Conservation (phyloP, 2,113 vertebrate species). For the Phyllostomus hastatus region DNA sequence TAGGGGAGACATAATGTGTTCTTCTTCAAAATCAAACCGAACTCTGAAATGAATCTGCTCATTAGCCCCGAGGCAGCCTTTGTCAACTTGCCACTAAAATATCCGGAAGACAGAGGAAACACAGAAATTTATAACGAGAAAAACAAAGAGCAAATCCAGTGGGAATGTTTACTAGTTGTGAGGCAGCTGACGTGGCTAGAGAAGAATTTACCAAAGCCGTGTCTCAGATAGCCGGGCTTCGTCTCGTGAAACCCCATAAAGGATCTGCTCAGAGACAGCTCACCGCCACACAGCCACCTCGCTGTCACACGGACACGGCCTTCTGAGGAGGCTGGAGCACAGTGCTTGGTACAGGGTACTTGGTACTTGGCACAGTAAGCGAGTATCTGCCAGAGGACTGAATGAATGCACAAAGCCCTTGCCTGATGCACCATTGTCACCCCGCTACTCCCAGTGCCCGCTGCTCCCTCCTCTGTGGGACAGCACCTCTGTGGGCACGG, state of each 20-base stretch:
- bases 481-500: neutral
- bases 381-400: neutral
- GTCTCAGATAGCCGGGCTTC: neutral
- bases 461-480: neutral
- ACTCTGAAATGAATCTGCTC: neutral
- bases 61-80: neutral
- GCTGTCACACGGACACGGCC: accelerated
- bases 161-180: neutral
- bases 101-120: neutral
- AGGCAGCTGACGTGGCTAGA: neutral
- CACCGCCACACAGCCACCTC: neutral
- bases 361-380: neutral
- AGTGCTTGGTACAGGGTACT: neutral
- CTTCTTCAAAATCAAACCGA: neutral
- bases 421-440: neutral
- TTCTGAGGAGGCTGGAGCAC: neutral
- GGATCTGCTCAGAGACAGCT: neutral
- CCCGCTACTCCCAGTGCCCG: neutral
- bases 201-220: neutral
- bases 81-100: neutral
- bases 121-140: neutral
- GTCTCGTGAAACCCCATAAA: neutral
- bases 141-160: neutral
- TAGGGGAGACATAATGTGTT: neutral
- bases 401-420: neutral